Evolutionary conservation across 53 echinoderm and acorn worm genomes (phyloP).

Genomic region (Astropecten irregularis): DNA sequence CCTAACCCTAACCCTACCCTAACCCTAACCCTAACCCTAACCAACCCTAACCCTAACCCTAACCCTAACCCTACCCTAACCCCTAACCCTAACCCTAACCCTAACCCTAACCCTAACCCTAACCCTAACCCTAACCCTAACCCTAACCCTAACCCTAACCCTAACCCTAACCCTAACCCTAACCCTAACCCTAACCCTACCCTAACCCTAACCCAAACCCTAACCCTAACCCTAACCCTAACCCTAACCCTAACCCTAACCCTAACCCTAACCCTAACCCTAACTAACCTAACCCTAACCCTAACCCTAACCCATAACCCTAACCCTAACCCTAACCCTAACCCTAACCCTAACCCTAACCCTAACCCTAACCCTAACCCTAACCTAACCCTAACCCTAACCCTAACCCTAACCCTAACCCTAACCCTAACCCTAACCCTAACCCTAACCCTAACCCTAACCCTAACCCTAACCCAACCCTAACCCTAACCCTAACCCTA

Average conservation of each 20-base stretch:
- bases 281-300: conserved; percentile 34
- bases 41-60: too few species aligned
- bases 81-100: conserved; percentile 56
- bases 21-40: too few species aligned
- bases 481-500: not conserved
- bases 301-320: conserved; percentile 27
- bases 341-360: conserved; percentile 27
- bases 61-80: too few species aligned
- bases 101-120: conserved; percentile 35
- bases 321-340: conserved; percentile 21
- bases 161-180: conserved; percentile 1
- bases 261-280: conserved; percentile 46
- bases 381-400: too few species aligned
- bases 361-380: conserved; percentile 21
- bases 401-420: conserved; percentile 27
- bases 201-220: too few species aligned
- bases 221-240: too few species aligned
- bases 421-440: conserved; percentile 22
- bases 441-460: not conserved
- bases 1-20: too few species aligned
- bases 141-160: conserved; percentile 15
- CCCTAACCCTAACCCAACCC: too few species aligned
- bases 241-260: conserved; percentile 59
- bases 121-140: conserved; percentile 55
- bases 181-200: conserved; percentile 57